These are phyloP conservation scores for Cottoperca gobio DNA, from an alignment of 2,797 vertebrate species.

Conservation along the genomic window DNA sequence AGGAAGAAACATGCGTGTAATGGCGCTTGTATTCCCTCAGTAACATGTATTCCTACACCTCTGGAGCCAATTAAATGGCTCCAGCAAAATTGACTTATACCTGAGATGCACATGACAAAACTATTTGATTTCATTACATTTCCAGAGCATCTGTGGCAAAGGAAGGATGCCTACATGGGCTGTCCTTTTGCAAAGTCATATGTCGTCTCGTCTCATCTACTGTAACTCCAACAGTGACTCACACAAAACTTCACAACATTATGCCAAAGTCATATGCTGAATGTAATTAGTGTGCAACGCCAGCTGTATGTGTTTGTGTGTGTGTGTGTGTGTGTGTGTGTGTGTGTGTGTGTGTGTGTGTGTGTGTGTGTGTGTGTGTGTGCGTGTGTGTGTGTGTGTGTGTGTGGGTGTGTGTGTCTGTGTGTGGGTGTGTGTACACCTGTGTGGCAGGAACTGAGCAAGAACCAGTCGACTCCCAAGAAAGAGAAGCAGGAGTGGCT, in stretches of 20 bases:
- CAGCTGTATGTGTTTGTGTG: conserved; percentile 44
- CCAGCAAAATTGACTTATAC: conserved; percentile 24
- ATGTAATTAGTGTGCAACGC: conserved; percentile 48
- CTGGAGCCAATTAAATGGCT: conserved; percentile 22
- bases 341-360: no score
- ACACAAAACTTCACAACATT: conserved; percentile 62
- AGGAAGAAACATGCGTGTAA: conserved; percentile 4
- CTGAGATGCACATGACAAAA: conserved; percentile 35
- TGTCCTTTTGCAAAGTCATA: conserved; percentile 52
- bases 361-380: no score
- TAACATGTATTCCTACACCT: conserved; percentile 17
- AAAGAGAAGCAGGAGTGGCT: conserved; percentile 99
- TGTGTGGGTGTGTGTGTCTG: conserved; percentile 35
- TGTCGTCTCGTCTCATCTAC: conserved; percentile 35
- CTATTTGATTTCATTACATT: conserved; percentile 43
- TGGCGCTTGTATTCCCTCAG: background rate
- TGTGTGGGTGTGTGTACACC: no score
- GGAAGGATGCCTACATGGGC: conserved; percentile 18
- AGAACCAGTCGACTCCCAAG: conserved; percentile 99
- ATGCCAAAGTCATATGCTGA: conserved; percentile 70
- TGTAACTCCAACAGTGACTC: conserved; percentile 60
- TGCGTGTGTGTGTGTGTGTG: no score
- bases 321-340: conserved; percentile 9
- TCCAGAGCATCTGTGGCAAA: conserved; percentile 21
- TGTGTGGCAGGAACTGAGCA: conserved; percentile 92